These are phyloP conservation scores for Lampris incognitus DNA, from an alignment of 2,113 vertebrate genomes.

Conservation along the genomic window DNA sequence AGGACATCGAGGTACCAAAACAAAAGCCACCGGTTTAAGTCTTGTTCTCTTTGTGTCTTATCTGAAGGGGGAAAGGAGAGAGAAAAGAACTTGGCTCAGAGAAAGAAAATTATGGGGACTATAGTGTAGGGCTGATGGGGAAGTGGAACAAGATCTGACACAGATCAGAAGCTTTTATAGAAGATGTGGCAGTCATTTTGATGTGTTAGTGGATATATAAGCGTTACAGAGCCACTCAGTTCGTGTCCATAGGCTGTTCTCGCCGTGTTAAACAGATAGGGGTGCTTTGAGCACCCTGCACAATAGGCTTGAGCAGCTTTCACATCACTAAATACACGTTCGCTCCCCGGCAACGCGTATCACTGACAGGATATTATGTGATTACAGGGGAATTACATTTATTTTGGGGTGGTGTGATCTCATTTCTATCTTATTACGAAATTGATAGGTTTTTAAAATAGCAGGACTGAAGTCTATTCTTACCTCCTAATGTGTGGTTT, in stretches of 20 bases:
- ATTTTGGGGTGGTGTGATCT: conserved; percentile 14
- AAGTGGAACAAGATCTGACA: conserved; percentile 77
- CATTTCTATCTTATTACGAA: conserved; percentile 29
- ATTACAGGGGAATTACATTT: conserved; percentile 11
- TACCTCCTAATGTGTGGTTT: background rate
- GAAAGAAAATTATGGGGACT: conserved; percentile 72
- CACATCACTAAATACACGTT: conserved; percentile 41
- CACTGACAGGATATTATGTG: conserved; percentile 4
- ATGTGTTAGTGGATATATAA: conserved; percentile 74
- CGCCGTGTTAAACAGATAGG: conserved; percentile 60
- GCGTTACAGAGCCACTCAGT: conserved; percentile 61
- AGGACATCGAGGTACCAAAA: conserved; percentile 77
- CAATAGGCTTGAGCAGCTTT: conserved; percentile 36
- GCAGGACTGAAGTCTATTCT: conserved; percentile 21
- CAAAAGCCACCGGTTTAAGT: conserved; percentile 80
- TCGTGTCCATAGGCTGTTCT: conserved; percentile 63
- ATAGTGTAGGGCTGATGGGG: conserved; percentile 70
- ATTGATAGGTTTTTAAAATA: conserved; percentile 36
- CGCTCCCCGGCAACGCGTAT: conserved; percentile 15
- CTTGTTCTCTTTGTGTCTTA: conserved; percentile 79
- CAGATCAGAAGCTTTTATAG: conserved; percentile 74
- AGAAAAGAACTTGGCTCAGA: conserved; percentile 54
- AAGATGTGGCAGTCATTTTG: conserved; percentile 63
- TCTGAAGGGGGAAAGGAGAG: conserved; percentile 46
- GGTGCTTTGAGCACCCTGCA: conserved; percentile 43